Percentiles rank a stretch among this genome's conserved stretches.
Conservation (phyloP, 2,113 vertebrate species). For the Formicarius rufipectus region DNA sequence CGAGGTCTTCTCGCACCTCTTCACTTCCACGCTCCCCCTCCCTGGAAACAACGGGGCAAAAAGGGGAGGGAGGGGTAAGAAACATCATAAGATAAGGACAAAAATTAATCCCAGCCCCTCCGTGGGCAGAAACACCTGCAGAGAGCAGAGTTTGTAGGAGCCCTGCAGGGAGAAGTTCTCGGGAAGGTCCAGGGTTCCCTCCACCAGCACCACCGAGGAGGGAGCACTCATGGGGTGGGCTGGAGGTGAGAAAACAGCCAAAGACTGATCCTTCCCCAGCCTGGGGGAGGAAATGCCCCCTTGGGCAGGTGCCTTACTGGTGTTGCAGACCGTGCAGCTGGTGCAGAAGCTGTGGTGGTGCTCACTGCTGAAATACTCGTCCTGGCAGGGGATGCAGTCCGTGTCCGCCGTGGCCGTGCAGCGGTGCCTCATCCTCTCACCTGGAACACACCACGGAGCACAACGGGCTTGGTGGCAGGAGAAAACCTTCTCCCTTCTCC, state of each 20-base stretch:
- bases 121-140: not conserved
- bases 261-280: not conserved
- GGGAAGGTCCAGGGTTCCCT: not conserved
- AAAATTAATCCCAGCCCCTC: not conserved
- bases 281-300: not conserved
- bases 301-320: slow-evolving; percentile 55
- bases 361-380: not conserved
- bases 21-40: slow-evolving; percentile 30
- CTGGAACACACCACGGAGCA: slow-evolving; percentile 1
- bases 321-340: slow-evolving; percentile 57
- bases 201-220: not conserved
- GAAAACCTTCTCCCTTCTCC: not conserved
- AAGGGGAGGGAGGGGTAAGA: not conserved
- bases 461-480: not conserved
- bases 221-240: not conserved
- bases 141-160: not conserved
- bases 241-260: not conserved
- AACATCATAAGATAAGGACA: not conserved
- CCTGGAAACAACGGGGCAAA: not conserved
- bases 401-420: not conserved
- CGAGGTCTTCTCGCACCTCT: slow-evolving; percentile 28
- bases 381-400: not conserved
- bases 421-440: slow-evolving; percentile 37
- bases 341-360: slow-evolving; percentile 43
- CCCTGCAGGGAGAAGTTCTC: not conserved